Percentiles rank a stretch among this genome's conserved stretches.
Evolutionary conservation across 2,113 vertebrate species (phyloP).

Genomic region (Aepyceros melampus): DNA sequence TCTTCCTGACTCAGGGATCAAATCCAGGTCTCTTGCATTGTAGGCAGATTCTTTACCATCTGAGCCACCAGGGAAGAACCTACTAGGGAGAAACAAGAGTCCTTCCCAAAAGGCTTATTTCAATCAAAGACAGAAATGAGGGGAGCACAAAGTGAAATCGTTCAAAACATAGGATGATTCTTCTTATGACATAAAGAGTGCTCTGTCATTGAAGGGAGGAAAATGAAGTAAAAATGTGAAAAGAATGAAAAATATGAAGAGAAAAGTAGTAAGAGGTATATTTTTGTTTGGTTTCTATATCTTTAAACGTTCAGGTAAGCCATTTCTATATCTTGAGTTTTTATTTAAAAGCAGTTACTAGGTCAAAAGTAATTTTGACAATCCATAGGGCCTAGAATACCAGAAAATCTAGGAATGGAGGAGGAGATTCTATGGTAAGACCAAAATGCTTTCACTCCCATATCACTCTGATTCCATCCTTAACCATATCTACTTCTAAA

Average conservation of each 20-base stretch:
- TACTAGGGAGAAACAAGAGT: background rate
- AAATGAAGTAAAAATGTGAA: background rate
- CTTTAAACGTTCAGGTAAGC: slow-evolving; percentile 6
- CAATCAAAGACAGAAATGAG: background rate
- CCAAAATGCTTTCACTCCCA: background rate
- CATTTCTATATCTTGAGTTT: background rate
- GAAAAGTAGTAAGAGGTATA: background rate
- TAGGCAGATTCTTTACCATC: background rate
- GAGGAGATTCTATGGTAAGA: background rate
- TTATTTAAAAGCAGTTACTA: background rate
- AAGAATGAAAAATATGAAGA: background rate
- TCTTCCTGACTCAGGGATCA: background rate
- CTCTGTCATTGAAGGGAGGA: background rate
- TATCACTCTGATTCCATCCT: background rate
- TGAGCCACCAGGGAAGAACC: background rate
- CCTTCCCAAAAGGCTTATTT: background rate
- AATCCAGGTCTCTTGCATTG: background rate
- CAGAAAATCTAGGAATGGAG: background rate
- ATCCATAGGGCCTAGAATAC: background rate
- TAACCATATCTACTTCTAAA: background rate
- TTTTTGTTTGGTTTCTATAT: background rate
- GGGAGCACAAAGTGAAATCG: background rate
- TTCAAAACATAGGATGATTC: background rate
- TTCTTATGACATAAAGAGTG: background rate
- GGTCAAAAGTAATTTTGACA: background rate